Conservation (phyloP, 2,797 vertebrate species). For the Melopsittacus undulatus region DNA sequence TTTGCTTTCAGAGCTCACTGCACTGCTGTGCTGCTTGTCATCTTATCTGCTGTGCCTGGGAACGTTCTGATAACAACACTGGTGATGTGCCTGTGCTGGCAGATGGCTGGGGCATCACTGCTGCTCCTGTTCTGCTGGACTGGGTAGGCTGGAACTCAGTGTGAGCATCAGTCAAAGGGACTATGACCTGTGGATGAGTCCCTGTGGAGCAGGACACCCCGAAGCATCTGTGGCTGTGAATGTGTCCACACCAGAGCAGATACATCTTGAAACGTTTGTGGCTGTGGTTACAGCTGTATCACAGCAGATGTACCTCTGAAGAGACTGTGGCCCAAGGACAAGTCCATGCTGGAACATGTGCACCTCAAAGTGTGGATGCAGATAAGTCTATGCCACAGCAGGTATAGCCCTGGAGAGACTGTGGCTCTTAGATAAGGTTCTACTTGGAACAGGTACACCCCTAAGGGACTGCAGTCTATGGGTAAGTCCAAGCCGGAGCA, state of each 20-base stretch:
- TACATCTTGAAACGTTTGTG: neutral
- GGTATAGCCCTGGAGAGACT: neutral
- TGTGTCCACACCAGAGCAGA: neutral
- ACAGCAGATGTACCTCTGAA: neutral
- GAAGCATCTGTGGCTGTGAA: neutral
- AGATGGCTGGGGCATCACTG: neutral
- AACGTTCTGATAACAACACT: neutral
- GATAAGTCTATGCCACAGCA: neutral
- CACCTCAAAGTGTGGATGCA: neutral
- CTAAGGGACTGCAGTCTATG: neutral
- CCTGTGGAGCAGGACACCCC: neutral
- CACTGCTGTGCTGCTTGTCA: neutral
- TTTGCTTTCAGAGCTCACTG: neutral
- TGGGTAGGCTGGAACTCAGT: neutral
- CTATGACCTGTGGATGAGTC: neutral
- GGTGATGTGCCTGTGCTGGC: neutral
- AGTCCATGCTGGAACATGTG: neutral
- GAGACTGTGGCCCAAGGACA: neutral
- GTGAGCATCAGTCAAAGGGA: neutral
- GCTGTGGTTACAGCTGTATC: neutral
- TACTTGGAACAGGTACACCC: neutral
- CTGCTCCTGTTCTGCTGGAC: neutral
- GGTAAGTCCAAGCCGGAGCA: neutral
- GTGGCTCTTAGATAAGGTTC: neutral
- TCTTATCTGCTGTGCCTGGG: neutral